Evolutionary conservation across 2,888 invertebrate genomes (phyloP).

Genomic region (Phortica okadai): DNA sequence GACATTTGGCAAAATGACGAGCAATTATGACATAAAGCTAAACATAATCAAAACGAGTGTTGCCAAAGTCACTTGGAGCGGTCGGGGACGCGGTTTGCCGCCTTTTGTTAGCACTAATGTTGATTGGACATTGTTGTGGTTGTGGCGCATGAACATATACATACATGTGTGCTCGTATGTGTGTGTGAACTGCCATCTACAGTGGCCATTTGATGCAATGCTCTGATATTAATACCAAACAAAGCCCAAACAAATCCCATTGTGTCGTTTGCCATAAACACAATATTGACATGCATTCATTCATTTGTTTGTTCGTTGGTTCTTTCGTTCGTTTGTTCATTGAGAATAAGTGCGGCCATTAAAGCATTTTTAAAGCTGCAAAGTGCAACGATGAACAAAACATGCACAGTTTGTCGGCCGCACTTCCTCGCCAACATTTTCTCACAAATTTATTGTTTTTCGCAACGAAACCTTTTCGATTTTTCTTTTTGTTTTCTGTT

Average conservation of each 20-base stretch:
- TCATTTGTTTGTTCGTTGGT: not conserved
- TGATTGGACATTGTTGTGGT: not conserved
- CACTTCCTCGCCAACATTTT: slow-evolving; percentile 51
- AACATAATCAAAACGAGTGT: not conserved
- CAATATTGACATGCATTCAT: slow-evolving; percentile 3
- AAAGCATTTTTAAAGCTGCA: not conserved
- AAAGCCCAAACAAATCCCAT: slow-evolving; percentile 9
- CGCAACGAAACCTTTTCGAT: not conserved
- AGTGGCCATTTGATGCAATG: not conserved
- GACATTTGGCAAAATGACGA: not conserved
- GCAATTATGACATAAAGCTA: not conserved
- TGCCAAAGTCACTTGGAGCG: not conserved
- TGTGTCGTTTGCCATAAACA: slow-evolving; percentile 7
- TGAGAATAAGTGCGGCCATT: not conserved
- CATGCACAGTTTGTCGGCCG: not conserved
- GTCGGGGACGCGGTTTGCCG: too few species aligned
- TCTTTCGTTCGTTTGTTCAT: not conserved
- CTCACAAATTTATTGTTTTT: slow-evolving; percentile 57
- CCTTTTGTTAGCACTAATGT: not conserved
- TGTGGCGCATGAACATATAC: not conserved
- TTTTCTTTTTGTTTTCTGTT: slow-evolving; percentile 21
- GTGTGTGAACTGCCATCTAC: not conserved
- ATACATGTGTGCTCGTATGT: not conserved
- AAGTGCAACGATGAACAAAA: not conserved
- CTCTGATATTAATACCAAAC: not conserved